These are phyloP conservation scores for Psittacus erithacus DNA, from an alignment of 2,113 vertebrate genomes.

Conservation along the genomic window DNA sequence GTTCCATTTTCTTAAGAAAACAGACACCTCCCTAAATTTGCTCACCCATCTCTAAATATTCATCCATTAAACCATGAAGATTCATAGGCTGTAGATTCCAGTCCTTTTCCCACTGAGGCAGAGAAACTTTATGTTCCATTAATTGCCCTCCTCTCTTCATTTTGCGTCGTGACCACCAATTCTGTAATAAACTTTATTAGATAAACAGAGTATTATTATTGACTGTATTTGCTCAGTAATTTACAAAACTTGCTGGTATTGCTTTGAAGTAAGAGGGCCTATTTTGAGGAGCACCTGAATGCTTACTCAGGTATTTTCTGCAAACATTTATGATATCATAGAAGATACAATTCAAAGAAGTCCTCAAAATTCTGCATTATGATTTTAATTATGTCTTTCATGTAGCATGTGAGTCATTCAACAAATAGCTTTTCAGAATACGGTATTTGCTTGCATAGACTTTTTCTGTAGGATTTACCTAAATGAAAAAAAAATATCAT, in stretches of 20 bases:
- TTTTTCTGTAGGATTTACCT: background rate
- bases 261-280: background rate
- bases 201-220: constrained; percentile 13
- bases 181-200: constrained; percentile 87
- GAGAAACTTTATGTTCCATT: constrained; percentile 83
- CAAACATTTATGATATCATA: background rate
- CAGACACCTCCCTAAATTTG: background rate
- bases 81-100: constrained; percentile 99
- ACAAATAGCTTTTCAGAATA: background rate
- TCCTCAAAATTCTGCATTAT: background rate
- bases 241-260: background rate
- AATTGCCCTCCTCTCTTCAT: constrained; percentile 88
- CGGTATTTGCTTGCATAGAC: background rate
- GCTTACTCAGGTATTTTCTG: background rate
- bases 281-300: background rate
- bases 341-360: background rate
- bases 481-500: background rate
- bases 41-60: constrained; percentile 98
- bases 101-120: constrained; percentile 97
- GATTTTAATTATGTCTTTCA: background rate
- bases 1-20: background rate
- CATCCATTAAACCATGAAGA: constrained; percentile 93
- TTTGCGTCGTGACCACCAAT: constrained; percentile 97
- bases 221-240: background rate
- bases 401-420: background rate